phyloP scores from a whole-genome alignment of 2,113 vertebrate genomes.

The Gymnogyps californianus region DNA sequence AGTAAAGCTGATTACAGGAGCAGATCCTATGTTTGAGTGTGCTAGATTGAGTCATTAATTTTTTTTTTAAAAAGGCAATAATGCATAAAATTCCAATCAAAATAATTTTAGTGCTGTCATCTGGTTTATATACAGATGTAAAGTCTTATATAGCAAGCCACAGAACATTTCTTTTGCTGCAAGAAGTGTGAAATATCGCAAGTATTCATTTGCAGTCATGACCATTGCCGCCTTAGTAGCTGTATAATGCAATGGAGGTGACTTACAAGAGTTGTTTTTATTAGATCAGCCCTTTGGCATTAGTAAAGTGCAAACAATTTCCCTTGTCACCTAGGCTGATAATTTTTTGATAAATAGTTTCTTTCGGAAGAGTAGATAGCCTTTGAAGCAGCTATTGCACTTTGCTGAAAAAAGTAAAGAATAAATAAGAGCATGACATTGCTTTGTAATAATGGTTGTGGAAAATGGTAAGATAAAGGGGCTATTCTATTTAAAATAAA shows the following conservation, averaged over 20 bases:
- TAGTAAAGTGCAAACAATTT: not conserved
- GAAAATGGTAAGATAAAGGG: not conserved
- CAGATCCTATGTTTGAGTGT: not conserved
- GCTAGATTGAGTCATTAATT: not conserved
- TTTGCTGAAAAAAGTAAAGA: not conserved
- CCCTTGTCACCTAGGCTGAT: not conserved
- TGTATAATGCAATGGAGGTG: not conserved
- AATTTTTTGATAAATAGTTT: slow-evolving; percentile 23
- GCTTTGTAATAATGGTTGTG: not conserved
- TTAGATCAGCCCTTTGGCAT: slow-evolving; percentile 7
- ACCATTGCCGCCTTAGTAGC: not conserved
- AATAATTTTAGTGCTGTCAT: not conserved
- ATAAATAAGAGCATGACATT: not conserved
- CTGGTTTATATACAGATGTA: not conserved
- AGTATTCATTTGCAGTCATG: not conserved
- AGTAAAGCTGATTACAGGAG: not conserved
- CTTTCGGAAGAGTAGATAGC: not conserved
- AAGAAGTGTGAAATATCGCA: not conserved
- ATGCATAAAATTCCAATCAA: not conserved
- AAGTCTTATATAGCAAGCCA: not conserved
- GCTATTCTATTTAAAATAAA: not conserved
- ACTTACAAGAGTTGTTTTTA: not conserved
- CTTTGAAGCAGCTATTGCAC: not conserved
- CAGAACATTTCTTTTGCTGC: not conserved
- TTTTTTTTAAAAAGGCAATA: not conserved